Percentiles rank a stretch among this genome's conserved stretches.
These are phyloP conservation scores for Pristiophorus japonicus DNA, from an alignment of 2,113 vertebrate genomes.

Conservation along the genomic window DNA sequence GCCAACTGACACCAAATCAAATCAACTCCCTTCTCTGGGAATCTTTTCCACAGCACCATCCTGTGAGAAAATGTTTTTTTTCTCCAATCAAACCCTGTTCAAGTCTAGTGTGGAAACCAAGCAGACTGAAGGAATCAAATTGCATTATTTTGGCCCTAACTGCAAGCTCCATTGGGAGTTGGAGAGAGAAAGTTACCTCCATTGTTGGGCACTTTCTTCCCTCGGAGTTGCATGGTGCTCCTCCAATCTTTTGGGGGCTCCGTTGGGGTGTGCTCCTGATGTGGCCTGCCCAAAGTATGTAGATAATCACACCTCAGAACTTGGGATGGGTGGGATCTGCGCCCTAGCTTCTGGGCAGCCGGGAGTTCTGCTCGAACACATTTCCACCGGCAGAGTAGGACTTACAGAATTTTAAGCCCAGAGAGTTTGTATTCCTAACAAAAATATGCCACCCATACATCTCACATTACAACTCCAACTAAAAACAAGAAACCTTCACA, in stretches of 20 bases:
- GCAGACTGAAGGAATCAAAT: too few relatives aligned
- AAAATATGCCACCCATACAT: neutral
- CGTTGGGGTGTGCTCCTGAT: neutral
- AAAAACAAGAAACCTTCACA: neutral
- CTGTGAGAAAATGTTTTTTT: too few relatives aligned
- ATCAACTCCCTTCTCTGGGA: too few relatives aligned
- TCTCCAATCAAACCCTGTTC: too few relatives aligned
- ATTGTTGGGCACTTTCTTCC: neutral
- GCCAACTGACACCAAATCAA: too few relatives aligned
- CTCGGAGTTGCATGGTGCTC: neutral
- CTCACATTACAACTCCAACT: neutral
- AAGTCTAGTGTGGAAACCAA: too few relatives aligned
- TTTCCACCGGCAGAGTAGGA: neutral
- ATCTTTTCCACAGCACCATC: too few relatives aligned
- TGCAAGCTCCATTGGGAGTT: neutral
- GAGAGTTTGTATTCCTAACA: neutral
- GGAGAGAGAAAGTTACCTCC: neutral
- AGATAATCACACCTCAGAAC: neutral
- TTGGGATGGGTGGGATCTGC: neutral
- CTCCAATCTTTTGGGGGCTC: neutral
- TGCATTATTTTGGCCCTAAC: neutral
- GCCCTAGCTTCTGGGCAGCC: neutral
- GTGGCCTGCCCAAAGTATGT: neutral
- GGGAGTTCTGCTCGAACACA: neutral
- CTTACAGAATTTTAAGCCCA: neutral